Evolutionary conservation across 2,797 vertebrate species (phyloP), one percentile per base, ranked within the genome.

Genomic region (Oreonectes daqikongensis): DNA sequence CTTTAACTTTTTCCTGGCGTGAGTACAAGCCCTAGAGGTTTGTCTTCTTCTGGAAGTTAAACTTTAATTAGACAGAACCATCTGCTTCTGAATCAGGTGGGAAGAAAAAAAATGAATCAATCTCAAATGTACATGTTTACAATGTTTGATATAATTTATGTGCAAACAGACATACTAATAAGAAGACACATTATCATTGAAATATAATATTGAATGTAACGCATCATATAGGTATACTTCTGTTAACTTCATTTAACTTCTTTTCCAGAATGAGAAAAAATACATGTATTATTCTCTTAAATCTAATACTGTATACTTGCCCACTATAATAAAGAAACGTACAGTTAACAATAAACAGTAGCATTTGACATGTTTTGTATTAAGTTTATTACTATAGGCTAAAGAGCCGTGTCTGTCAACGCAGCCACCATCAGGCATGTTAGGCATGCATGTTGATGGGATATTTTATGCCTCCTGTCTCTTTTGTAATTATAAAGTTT

Each of bases 401-500:
- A 30, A 40, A 52, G 7, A 32, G 30, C 53, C 48, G 35, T 63
- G n/a, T 53, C 32, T 55, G 28, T 38, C 60, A 52, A 24, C 52
- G 5, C 52, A 57, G 14, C 14, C 55, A 15, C 26, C 15, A 20
- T 57, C 55, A 12, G 26, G 55, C 55, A 57, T 57, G 24, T 50
- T 50, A 50, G 48, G 48, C 48, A 50, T 57, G 15, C 24, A 15
- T 15, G 77, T 78, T 72, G 85, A 84, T 80, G 64, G 71, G 81
- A 79, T 88, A 84, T 80, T 90, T 90, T 90, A 92, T 86, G 79
- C 76, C 83, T 78, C 83, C 83, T 82, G 81, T 89, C 84, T 53
- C 52, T 81, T 71, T 83, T 84, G 81, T 85, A 88, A 90, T 92
- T 87, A 90, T 89, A 83, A 89, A 86, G 87, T 87, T 93, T 93